These are phyloP conservation scores for Formica exsecta DNA, from an alignment of 1,140 invertebrate species.

Conservation along the genomic window DNA sequence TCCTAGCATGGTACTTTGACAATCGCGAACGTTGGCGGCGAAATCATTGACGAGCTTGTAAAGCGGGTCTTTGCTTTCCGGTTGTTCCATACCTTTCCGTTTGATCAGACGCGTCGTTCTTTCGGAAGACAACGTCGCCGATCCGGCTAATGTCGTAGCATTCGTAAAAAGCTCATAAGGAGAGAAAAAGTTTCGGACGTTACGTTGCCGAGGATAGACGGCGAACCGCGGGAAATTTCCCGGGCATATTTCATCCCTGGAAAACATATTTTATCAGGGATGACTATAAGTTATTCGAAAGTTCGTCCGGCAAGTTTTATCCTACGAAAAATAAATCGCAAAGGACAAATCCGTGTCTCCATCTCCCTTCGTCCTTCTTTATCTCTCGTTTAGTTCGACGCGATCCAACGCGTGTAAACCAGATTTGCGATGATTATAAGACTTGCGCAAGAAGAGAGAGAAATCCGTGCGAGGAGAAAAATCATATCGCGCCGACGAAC, in stretches of 20 bases:
- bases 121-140: neutral
- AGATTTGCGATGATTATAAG: slow-evolving; percentile 43
- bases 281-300: slow-evolving; percentile 60
- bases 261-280: slow-evolving; percentile 57
- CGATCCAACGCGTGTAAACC: slow-evolving; percentile 20
- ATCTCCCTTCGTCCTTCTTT: neutral
- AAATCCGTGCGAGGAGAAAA: neutral
- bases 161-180: slow-evolving; percentile 67
- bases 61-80: slow-evolving; percentile 2
- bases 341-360: slow-evolving; percentile 45
- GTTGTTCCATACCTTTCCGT: neutral
- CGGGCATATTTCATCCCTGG: slow-evolving; percentile 54
- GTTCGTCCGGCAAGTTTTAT: slow-evolving; percentile 61
- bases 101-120: neutral
- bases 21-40: neutral
- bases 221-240: neutral
- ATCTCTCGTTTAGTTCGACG: neutral
- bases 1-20: slow-evolving; percentile 52
- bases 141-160: slow-evolving; percentile 5
- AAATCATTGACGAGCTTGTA: slow-evolving; percentile 26
- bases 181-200: slow-evolving; percentile 62
- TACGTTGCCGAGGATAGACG: neutral
- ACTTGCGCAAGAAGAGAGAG: slow-evolving; percentile 16
- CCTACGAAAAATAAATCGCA: slow-evolving; percentile 54
- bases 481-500: neutral